Evolutionary conservation across 2,888 invertebrate species (phyloP), one percentile per base, ranked within the genome.

Genomic region (Nephrotoma appendiculata): DNA sequence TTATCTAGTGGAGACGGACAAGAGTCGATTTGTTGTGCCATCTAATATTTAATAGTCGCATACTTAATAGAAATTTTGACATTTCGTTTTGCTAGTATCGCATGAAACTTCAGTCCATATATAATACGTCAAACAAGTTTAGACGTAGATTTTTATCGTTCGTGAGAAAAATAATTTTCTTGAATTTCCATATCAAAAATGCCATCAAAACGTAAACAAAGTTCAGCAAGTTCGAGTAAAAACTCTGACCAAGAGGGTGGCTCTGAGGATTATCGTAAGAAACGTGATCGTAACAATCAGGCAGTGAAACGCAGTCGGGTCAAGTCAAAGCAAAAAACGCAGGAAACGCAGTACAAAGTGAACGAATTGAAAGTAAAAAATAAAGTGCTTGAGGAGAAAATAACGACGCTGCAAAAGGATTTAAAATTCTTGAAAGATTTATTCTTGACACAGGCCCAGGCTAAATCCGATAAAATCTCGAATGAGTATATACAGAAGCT

Each of bases 251-350:
- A 84, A 42, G 84, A 84, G 42, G 84, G 43, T 42, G 84, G 43
- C 43, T 0, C 1, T 48, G 86, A 85, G 12, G 95, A 95, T 89
- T 96, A 96, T 89, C 93, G 96, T 87, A 94, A 93, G 88, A 93
- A 94, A 86, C 92, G 96, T 48, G 96, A 96, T 89, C 93, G 96
- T 89, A 96, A 96, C 92, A 96, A 96, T 92, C 94, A 95, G 95
- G 97, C 97, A 87, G 97, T 97, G 0, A 96, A 96, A 91, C 94
- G 96, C 88, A 96, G 96, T 89, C 93, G 97, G 88, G 95, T 94
- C 87, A 96, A 96, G 91, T 94, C 95, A 12, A 95, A 96, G 90
- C 93, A 95, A 89, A 93, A 95, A 87, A 96, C 96, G 0, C 95
- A 95, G 89, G 95, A 96, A 90, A 96, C 96, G 5, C 92, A 95